Evolutionary conservation across 2,113 vertebrate species (phyloP), one percentile per base, ranked within the genome.

Genomic region (Melanerpes aurifrons): DNA sequence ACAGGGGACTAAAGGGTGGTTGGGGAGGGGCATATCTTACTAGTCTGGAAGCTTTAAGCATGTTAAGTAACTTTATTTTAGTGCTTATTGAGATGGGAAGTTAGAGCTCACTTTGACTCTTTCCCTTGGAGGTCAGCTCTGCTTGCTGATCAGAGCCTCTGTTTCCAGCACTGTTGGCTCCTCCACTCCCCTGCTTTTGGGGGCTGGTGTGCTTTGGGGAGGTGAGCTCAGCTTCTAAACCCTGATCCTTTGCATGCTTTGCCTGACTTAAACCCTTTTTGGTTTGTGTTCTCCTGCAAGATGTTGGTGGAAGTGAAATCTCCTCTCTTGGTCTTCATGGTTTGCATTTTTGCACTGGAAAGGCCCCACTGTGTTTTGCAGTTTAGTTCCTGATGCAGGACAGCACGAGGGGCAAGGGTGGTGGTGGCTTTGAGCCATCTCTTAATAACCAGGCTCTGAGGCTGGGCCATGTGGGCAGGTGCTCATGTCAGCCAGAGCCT

Each of bases 311-410:
- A 82, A 78, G 69, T 16, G 69, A 81, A 91, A 72, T 85, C 37
- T 73, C 77, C 70, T 48, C 22, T 72, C 61, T 63, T 2, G 17
- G 62, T 77, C 43, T 74, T 2, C 2, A 69, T 67, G 76, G 7
- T 68, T 90, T 71, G 64, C 61, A 32, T 81, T 62, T 84, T 29
- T 21, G 47, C 9, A 0, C 45, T 75, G 86, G 57, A 37, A 66
- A 57, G 61, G 35, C 45, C 57, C 21, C 0, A 0, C 1, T 50
- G 35, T 50, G 5, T 61, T 74, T 0, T 28, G 22, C 14, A 57
- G 50, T 59, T 43, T 7, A 10, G 62, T 4, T 56, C 6, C 0
- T 50, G 47, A 4, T 6, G 10, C 43, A 53, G 35, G 70, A 28
- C 35, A 68, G 56, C n/a, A 17, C 0, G 1, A 85, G 70, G 31